phyloP scores from a whole-genome alignment of 2,797 vertebrate species.

The Typhlichthys subterraneus region DNA sequence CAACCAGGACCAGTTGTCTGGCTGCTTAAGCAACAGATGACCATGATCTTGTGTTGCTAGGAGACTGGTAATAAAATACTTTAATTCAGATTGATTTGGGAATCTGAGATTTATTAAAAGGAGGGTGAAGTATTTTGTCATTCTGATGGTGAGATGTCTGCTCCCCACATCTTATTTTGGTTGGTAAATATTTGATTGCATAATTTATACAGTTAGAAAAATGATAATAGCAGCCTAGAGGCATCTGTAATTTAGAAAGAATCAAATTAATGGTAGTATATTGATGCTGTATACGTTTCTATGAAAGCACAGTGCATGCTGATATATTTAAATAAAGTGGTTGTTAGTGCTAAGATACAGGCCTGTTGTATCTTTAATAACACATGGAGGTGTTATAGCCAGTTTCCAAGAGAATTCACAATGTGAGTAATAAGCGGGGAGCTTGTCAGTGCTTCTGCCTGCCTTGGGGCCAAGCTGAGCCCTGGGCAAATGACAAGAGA shows the following conservation, averaged over 20 bases:
- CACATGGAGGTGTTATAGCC: too few species aligned
- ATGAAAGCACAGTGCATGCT: too few species aligned
- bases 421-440: background rate
- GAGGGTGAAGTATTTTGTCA: slow-evolving; percentile 65
- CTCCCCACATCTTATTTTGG: slow-evolving; percentile 45
- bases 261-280: too few species aligned
- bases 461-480: background rate
- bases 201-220: slow-evolving; percentile 24
- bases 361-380: too few species aligned
- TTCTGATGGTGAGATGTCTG: slow-evolving; percentile 56
- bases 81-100: slow-evolving; percentile 76
- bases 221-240: slow-evolving; percentile 35
- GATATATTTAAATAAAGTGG: too few species aligned
- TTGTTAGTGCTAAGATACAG: too few species aligned
- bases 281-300: too few species aligned
- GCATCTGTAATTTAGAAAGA: slow-evolving; percentile 11
- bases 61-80: slow-evolving; percentile 83
- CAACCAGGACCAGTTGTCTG: slow-evolving; percentile 56
- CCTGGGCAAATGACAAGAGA: slow-evolving; percentile 2
- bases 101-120: slow-evolving; percentile 72
- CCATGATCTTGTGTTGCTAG: slow-evolving; percentile 79
- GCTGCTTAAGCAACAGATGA: slow-evolving; percentile 82
- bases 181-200: slow-evolving; percentile 52
- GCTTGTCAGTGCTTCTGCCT: background rate
- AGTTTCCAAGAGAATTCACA: too few species aligned